Evolutionary conservation across 2,888 invertebrate species (phyloP), one percentile per base, ranked within the genome.

Genomic region (Mythimna ferrago): DNA sequence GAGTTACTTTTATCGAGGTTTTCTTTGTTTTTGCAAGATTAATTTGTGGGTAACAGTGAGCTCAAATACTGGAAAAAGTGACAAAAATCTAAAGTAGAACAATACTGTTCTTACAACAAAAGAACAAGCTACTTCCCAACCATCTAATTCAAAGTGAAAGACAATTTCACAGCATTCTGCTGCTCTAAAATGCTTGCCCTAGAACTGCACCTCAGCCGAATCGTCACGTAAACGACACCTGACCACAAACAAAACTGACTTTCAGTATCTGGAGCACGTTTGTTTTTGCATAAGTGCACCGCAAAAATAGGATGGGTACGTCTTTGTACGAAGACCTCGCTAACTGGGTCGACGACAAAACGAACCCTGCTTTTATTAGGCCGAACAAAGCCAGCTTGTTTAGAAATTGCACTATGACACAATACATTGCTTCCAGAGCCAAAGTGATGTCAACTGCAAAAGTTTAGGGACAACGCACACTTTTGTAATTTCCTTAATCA

Each of bases 231-330:
- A 84, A 81, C 53, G 80, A 77, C 80, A 84, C 80, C 77, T 82
- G 83, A 87, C 84, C 81, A 80, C 80, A 84, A 76, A 76, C 70
- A 81, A 69, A 76, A 80, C 72, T 73, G 73, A 71, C 66, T 76
- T 65, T 66, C 63, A 63, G 73, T 73, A 90, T 89, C 83, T 89
- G 67, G 88, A 88, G 86, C 90, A 84, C 85, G 89, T 91, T 90
- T 89, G 85, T 90, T 90, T 90, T 89, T 87, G 84, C 86, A 81
- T 83, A 90, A 89, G 87, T 89, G 89, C 87, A 83, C 79, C 87
- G 80, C 89, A 88, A 89, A 91, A 91, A 89, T 88, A 82, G 85
- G 82, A 41, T 41, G 5, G 26, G 62, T 83, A 74, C n/a, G 65
- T 80, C 78, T 84, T 82, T 82, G 82, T 82, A 61, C 69, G 75